These are phyloP conservation scores for Biston betularia DNA, from an alignment of 2,888 invertebrate genomes.

Conservation along the genomic window DNA sequence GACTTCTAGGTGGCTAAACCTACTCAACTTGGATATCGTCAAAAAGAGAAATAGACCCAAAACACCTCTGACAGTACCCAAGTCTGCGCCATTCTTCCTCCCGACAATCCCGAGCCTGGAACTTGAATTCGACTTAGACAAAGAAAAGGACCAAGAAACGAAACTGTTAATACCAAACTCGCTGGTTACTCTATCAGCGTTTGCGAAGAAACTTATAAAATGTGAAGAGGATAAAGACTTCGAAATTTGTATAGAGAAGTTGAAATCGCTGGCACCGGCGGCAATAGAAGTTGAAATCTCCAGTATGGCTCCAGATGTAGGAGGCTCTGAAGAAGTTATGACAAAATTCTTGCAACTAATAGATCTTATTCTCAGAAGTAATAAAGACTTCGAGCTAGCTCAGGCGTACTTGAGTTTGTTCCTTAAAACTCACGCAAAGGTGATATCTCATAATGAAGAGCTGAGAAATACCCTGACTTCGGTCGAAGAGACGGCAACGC, in stretches of 20 bases:
- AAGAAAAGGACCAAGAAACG: conserved; percentile 73
- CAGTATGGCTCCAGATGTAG: conserved; percentile 90
- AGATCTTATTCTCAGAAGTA: conserved; percentile 89
- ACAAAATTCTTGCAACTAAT: conserved; percentile 92
- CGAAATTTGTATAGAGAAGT: conserved; percentile 84
- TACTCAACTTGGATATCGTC: conserved; percentile 94
- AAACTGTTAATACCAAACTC: conserved; percentile 86
- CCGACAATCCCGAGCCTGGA: conserved; percentile 95
- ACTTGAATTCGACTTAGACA: conserved; percentile 91
- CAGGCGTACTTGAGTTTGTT: conserved; percentile 96
- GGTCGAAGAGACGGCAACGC: conserved; percentile 86
- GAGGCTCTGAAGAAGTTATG: conserved; percentile 90
- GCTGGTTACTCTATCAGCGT: conserved; percentile 88
- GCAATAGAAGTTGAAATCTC: conserved; percentile 95
- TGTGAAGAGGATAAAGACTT: conserved; percentile 83
- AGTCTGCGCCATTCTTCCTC: conserved; percentile 97
- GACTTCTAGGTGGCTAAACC: conserved; percentile 96
- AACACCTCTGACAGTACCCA: conserved; percentile 92
- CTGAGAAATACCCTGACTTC: conserved; percentile 84
- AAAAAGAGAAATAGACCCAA: conserved; percentile 96
- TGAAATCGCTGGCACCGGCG: conserved; percentile 92
- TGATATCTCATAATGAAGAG: conserved; percentile 83
- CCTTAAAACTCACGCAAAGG: conserved; percentile 91
- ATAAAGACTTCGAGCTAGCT: conserved; percentile 94
- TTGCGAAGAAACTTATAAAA: conserved; percentile 88